These are phyloP conservation scores for Ondatra zibethicus DNA, from an alignment of 2,113 vertebrate genomes.

Conservation along the genomic window DNA sequence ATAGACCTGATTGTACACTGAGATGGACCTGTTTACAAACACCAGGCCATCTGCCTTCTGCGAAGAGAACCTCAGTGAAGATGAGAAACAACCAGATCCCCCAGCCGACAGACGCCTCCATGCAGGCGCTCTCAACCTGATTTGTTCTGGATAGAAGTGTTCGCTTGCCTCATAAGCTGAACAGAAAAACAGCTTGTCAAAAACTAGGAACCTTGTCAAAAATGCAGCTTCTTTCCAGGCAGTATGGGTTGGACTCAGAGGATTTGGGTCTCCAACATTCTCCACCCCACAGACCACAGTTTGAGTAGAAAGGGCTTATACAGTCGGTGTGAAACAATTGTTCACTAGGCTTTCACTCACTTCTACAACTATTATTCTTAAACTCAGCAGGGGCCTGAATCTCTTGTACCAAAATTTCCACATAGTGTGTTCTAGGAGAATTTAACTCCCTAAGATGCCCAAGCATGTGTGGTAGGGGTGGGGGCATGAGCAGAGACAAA, in stretches of 20 bases:
- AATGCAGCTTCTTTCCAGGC: background rate
- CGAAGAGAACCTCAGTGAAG: background rate
- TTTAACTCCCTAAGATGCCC: background rate
- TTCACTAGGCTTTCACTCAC: background rate
- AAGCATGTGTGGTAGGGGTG: too few species aligned
- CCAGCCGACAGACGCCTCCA: background rate
- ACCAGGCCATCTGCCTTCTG: conserved; percentile 40
- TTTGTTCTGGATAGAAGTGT: background rate
- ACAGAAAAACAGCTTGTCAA: too few species aligned
- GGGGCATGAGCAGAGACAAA: background rate
- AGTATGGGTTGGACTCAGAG: background rate
- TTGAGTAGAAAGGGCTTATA: background rate
- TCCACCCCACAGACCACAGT: background rate
- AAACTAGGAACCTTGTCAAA: background rate
- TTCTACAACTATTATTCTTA: conserved; percentile 16
- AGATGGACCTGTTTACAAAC: too few species aligned
- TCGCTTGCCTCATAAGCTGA: background rate
- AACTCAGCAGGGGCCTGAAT: background rate
- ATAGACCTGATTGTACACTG: too few species aligned
- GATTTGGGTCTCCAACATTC: conserved; percentile 15
- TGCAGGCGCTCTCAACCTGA: background rate
- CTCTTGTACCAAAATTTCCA: background rate
- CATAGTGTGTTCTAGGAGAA: background rate
- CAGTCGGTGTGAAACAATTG: background rate
- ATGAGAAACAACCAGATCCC: background rate